These are phyloP conservation scores for Agonopterix arenella DNA, from an alignment of 2,888 invertebrate genomes.

Conservation along the genomic window DNA sequence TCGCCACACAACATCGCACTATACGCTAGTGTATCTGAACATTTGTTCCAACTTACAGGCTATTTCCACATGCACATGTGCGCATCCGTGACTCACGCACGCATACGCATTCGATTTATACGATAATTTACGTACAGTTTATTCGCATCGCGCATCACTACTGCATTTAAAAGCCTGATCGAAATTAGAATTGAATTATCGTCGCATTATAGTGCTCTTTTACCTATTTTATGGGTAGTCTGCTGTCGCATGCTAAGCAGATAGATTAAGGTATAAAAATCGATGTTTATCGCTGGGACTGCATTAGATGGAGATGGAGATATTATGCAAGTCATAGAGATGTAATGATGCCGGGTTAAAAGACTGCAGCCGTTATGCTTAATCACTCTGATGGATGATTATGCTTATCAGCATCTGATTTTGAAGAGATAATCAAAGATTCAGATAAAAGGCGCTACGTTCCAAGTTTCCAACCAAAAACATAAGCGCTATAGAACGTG, in stretches of 20 bases:
- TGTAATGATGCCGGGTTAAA: constrained; percentile 16
- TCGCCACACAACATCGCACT: constrained; percentile 40
- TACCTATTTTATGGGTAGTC: constrained; percentile 27
- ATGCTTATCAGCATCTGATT: constrained; percentile 9
- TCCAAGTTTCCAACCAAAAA: constrained; percentile 11
- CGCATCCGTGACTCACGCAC: constrained; percentile 66
- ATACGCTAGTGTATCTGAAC: constrained; percentile 42
- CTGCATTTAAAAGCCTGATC: constrained; percentile 41
- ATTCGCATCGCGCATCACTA: constrained; percentile 30
- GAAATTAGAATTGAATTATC: constrained; percentile 50
- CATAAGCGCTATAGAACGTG: constrained; percentile 15
- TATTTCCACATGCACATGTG: constrained; percentile 68
- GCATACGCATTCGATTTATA: constrained; percentile 41
- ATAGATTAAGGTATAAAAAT: constrained; percentile 13
- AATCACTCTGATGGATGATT: constrained; percentile 18
- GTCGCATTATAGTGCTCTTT: constrained; percentile 34
- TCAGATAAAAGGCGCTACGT: constrained; percentile 15
- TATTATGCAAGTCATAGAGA: constrained; percentile 37
- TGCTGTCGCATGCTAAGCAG: constrained; percentile 25
- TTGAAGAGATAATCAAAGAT: constrained; percentile 17
- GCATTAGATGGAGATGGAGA: constrained; percentile 27
- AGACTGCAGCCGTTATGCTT: constrained; percentile 16
- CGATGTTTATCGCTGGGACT: constrained; percentile 17
- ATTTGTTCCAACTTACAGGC: constrained; percentile 62
- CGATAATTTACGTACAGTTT: constrained; percentile 45